phyloP scores from a whole-genome alignment of 2,113 vertebrate genomes.

The Elachura formosa region DNA sequence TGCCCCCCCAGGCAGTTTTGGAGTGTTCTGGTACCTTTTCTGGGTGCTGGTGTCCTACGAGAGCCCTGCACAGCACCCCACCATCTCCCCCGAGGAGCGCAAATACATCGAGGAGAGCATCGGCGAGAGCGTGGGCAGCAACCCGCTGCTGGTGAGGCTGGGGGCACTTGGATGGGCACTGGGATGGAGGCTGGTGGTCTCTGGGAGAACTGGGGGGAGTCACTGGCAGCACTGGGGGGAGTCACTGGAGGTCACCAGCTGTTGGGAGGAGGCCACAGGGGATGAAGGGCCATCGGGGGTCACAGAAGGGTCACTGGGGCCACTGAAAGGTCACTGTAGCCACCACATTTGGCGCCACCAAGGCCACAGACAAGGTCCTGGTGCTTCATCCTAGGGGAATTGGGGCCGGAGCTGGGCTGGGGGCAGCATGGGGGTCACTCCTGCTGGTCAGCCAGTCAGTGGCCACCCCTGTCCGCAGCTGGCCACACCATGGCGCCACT shows the following conservation, averaged over 20 bases:
- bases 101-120: not conserved
- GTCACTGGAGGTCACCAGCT: no score
- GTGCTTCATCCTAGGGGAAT: rapidly evolving
- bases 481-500: not conserved
- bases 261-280: not conserved
- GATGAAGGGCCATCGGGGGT: no score
- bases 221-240: not conserved
- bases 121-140: not conserved
- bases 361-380: no score
- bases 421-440: rapidly evolving
- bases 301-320: no score
- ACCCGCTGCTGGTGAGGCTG: not conserved
- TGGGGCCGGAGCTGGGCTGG: no score
- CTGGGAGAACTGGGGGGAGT: not conserved
- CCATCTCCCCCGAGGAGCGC: not conserved
- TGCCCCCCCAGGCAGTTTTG: not conserved
- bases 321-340: not conserved
- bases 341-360: not conserved
- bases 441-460: rapidly evolving
- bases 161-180: not conserved
- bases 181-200: no score
- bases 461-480: not conserved
- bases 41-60: not conserved
- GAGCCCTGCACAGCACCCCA: not conserved
- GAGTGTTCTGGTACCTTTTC: not conserved